These are phyloP conservation scores for Chelon labrosus DNA, from an alignment of 2,797 vertebrate species.

Conservation along the genomic window DNA sequence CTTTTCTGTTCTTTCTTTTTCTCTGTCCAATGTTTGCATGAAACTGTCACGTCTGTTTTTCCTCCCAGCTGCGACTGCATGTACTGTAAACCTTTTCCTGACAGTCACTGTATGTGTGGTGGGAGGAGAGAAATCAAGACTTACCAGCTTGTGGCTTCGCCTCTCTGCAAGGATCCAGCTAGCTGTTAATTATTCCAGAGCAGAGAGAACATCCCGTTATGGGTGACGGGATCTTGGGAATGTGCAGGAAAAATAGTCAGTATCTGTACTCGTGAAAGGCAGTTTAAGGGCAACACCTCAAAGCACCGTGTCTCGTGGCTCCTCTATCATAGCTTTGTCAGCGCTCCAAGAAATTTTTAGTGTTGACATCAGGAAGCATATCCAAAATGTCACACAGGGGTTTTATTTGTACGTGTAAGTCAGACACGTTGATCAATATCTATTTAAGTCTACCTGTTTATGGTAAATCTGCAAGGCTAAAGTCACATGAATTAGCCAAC, in stretches of 20 bases:
- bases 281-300: slow-evolving; percentile 64
- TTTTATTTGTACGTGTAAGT: neutral
- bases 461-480: neutral
- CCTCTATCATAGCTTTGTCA: slow-evolving; percentile 57
- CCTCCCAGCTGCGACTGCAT: slow-evolving; percentile 82
- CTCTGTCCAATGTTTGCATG: slow-evolving; percentile 85
- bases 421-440: neutral
- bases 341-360: slow-evolving; percentile 40
- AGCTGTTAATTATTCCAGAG: slow-evolving; percentile 40
- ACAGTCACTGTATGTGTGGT: slow-evolving; percentile 35
- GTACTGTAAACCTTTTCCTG: slow-evolving; percentile 74
- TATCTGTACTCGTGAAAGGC: slow-evolving; percentile 55
- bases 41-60: slow-evolving; percentile 79
- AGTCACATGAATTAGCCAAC: neutral
- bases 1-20: slow-evolving; percentile 67
- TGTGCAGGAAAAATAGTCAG: slow-evolving; percentile 18
- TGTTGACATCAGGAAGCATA: slow-evolving; percentile 10
- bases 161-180: slow-evolving; percentile 83
- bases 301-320: slow-evolving; percentile 53
- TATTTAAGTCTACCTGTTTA: too few relatives aligned
- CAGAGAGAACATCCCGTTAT: slow-evolving; percentile 26
- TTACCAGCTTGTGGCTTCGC: slow-evolving; percentile 65
- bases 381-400: slow-evolving; percentile 3
- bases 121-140: neutral
- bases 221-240: slow-evolving; percentile 47